Conservation (phyloP, 2,888 invertebrate species). For the Cryptus viduatorius region DNA sequence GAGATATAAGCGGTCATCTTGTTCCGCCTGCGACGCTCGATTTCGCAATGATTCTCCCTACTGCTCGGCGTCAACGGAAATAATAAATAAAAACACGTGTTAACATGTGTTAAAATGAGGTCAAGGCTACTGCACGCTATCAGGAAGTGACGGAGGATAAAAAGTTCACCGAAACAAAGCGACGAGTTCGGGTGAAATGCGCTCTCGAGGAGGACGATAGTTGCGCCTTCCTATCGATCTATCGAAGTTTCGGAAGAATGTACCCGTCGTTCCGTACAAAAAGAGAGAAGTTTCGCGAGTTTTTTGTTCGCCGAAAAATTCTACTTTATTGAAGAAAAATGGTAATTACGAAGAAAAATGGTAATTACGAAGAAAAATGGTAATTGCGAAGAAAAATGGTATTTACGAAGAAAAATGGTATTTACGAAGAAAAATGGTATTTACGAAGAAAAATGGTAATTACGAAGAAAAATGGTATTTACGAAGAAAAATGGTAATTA, state of each 20-base stretch:
- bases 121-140: conserved; percentile 50
- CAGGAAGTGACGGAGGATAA: conserved; percentile 42
- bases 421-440: no score
- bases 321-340: no score
- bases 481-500: no score
- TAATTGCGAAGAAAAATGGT: no score
- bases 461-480: no score
- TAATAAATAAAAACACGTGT: conserved; percentile 23
- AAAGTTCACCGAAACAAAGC: conserved; percentile 3
- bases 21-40: conserved; percentile 98
- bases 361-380: no score
- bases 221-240: conserved; percentile 23
- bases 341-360: no score
- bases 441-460: no score
- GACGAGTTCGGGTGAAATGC: neutral
- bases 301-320: no score
- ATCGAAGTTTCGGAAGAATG: neutral
- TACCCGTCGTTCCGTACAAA: no score
- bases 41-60: conserved; percentile 99
- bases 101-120: conserved; percentile 33
- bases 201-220: neutral
- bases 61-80: conserved; percentile 85
- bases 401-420: no score
- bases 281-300: no score
- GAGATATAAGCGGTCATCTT: conserved; percentile 99